Evolutionary conservation across 2,797 vertebrate species (phyloP).

Genomic region (Myotis vivesi): DNA sequence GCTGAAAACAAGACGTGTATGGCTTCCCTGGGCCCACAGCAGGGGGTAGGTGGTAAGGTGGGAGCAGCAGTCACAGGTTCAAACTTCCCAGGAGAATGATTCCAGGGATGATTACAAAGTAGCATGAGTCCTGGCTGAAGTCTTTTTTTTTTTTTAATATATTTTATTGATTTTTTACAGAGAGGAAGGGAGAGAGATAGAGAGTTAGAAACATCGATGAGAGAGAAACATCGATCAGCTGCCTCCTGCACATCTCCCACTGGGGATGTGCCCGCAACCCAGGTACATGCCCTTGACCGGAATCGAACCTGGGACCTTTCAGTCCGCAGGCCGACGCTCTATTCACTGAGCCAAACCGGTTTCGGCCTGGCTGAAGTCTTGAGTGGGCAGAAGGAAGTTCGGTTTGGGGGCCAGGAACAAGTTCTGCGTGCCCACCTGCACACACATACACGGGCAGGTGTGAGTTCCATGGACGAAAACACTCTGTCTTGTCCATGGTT

Average conservation of each 20-base stretch:
- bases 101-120: not conserved
- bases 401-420: not conserved
- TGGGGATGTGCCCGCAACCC: too few species aligned
- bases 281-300: too few species aligned
- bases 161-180: too few species aligned
- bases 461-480: not conserved
- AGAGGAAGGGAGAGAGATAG: too few species aligned
- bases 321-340: too few species aligned
- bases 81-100: not conserved
- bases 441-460: rapidly evolving
- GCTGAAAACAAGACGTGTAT: not conserved
- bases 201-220: too few species aligned
- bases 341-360: too few species aligned
- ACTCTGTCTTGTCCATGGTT: not conserved
- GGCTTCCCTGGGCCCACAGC: not conserved
- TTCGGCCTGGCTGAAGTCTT: not conserved
- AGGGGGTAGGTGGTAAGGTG: not conserved
- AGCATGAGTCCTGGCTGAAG: not conserved
- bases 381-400: not conserved
- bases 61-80: not conserved
- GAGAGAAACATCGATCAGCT: too few species aligned
- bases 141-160: too few species aligned
- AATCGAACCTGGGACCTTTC: too few species aligned
- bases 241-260: too few species aligned
- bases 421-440: rapidly evolving